A percentile compares a stretch with the other conserved stretches of the same genome.
Conservation (phyloP, 2,888 invertebrate species). For the Busseola fusca region DNA sequence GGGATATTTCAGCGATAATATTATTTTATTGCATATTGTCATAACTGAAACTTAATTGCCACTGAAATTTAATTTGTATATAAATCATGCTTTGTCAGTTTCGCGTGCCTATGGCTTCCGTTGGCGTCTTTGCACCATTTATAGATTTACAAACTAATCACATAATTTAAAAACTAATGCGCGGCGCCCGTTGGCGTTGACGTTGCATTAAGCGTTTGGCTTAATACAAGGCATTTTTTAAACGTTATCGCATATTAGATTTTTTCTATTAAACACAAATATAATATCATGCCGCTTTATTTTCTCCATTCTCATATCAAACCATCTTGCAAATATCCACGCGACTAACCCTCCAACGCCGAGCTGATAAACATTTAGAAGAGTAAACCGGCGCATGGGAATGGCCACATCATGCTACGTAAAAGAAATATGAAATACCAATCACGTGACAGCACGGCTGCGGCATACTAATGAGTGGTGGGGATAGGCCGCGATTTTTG, state of each 20-base stretch:
- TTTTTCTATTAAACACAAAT: neutral
- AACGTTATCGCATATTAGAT: neutral
- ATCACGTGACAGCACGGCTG: constrained; percentile 58
- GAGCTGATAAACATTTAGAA: constrained; percentile 57
- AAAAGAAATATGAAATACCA: constrained; percentile 63
- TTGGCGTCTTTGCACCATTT: neutral
- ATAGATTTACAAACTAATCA: constrained; percentile 4
- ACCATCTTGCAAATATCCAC: constrained; percentile 38
- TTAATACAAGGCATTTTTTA: neutral
- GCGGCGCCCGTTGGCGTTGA: neutral
- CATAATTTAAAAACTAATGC: no score
- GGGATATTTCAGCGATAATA: neutral
- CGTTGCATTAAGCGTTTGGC: neutral
- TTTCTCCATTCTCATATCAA: constrained; percentile 4
- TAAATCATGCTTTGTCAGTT: neutral
- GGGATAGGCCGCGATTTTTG: constrained; percentile 46
- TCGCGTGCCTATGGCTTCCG: neutral
- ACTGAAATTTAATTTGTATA: neutral
- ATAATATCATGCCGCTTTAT: neutral
- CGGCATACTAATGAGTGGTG: constrained; percentile 54
- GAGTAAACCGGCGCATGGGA: constrained; percentile 54
- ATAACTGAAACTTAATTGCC: neutral
- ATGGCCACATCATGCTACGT: constrained; percentile 52
- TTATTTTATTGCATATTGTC: neutral
- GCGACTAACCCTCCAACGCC: constrained; percentile 22